Base-by-base conservation (phyloP, 2,797 vertebrate genomes). In the Paramormyrops hopkinsi region DNA sequence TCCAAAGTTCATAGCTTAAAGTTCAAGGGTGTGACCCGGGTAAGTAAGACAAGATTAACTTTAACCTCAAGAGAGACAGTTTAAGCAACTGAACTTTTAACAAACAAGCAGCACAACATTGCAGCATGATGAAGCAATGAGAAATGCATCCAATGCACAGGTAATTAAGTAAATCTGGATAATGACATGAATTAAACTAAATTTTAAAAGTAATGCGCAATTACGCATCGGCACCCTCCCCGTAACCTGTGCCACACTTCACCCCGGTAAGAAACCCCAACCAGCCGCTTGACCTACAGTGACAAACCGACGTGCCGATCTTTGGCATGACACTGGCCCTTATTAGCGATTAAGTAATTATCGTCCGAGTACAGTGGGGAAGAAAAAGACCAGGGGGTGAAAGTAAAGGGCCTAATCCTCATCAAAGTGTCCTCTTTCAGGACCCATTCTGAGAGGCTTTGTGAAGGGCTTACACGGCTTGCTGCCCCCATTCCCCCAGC, bases 341-440 rank as follows among this genome's bases (percentile, higher is more conserved):
- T 94, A 94, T 90, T 92, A 93, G 93, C 93, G 94, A 95, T 96
- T 95, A 95, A 95, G 95, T 95, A 95, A 96, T 96, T 95, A 96
- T 92, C 91, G 92, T 93, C 91, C 93, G 94, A 95, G 95, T 94
- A 94, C 94, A 94, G 90, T 93, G 95, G 95, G 95, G n/a, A 96
- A 53, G 85, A 93, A 96, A 95, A 96, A 95, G 29, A 73, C 1
- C 3, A 6, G 94, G 96, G 94, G 94, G 51, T 87, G 29, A 87
- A 90, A 91, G 91, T 92, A 90, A 92, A 91, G 91, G 92, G 90
- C 92, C 92, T 96, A 96, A 96, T 96, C 95, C 95, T 94, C 92
- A 88, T 95, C 90, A 93, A 96, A 95, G 96, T 96, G 95, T 96
- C 95, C 94, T 93, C 94, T 96, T 96, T 96, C 96, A 96, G 93